A percentile compares a stretch with the other conserved stretches of the same genome.
These are phyloP conservation scores for Reinhardtius hippoglossoides DNA, from an alignment of 2,113 vertebrate species.

Conservation along the genomic window DNA sequence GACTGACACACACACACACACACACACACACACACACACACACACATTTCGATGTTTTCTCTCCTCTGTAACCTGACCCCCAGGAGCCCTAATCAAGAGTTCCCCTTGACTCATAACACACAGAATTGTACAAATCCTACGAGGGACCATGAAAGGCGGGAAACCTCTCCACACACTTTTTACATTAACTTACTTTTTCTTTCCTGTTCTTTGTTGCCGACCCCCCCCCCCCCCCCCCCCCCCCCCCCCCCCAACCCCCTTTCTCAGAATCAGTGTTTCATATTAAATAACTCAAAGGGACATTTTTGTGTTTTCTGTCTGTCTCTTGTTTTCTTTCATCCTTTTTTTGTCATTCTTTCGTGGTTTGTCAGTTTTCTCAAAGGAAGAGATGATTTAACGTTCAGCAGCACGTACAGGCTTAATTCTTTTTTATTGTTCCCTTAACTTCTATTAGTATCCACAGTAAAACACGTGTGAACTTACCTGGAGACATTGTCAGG, in stretches of 20 bases:
- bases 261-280: conserved; percentile 22
- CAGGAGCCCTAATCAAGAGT: conserved; percentile 63
- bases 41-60: conserved; percentile 40
- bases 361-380: background rate
- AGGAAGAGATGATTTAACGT: background rate
- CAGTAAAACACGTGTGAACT: background rate
- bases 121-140: conserved; percentile 33
- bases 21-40: conserved; percentile 25
- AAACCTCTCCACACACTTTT: conserved; percentile 62
- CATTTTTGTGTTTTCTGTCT: conserved; percentile 7
- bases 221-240: too few species aligned
- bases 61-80: conserved; percentile 71
- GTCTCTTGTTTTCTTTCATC: conserved; percentile 1
- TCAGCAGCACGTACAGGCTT: background rate
- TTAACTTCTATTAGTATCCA: background rate
- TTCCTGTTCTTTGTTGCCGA: background rate
- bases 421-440: background rate
- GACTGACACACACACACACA: conserved; percentile 27
- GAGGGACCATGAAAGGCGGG: conserved; percentile 51
- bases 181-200: conserved; percentile 48
- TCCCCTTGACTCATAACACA: conserved; percentile 26
- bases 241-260: too few species aligned
- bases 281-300: conserved; percentile 25
- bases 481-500: conserved; percentile 97
- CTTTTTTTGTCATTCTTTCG: background rate